Base-by-base conservation (phyloP, 2,113 vertebrate genomes). In the Neogobius melanostomus region DNA sequence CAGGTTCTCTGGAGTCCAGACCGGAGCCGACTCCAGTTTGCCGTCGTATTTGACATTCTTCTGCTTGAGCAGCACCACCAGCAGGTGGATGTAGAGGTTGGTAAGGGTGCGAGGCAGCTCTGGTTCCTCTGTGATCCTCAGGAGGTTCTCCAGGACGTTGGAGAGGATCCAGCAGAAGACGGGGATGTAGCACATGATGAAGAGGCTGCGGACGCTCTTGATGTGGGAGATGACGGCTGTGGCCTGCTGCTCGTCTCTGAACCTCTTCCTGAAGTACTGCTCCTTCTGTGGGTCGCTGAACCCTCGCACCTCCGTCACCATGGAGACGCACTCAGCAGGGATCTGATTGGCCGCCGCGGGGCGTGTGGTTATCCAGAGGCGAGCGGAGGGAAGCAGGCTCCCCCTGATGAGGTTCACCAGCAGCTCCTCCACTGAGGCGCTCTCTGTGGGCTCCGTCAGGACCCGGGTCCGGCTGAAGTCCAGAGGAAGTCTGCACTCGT, bases 31-130 rank as follows among this genome's bases (percentile, higher is more conserved):
- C 50, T 67, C 71, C 15, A n/a, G 0, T n/a, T 12, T 14, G 52
- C 17, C 47, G 11, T 71, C n/a, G 63, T 69, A 69, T n/a, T 69
- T 76, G 42, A 66, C 2, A 0, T 47, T 59, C 74, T 61, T 71
- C 45, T 52, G 12, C 52, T 76, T 76, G 8, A 8, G n/a, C 60
- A 64, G 73, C 48, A 69, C 73, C 60, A 75, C 59, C 44, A 75
- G 66, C 45, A 64, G 64, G 62, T 69, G 57, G 68, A 80, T 52
- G 64, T 65, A 74, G 59, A 72, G 59, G 66, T 76, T 61, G 8
- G 79, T 81, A 54, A 81, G 69, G 28, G 69, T 81, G 16, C 61
- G 72, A 42, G 79, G 79, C 60, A 81, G 74, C 16, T 76, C 61
- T 36, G 11, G 46, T 28, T 17, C 46, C 1, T 63, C 51, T 45